Conservation (phyloP, 2,888 invertebrate genomes). For the Trachelus tabidus region DNA sequence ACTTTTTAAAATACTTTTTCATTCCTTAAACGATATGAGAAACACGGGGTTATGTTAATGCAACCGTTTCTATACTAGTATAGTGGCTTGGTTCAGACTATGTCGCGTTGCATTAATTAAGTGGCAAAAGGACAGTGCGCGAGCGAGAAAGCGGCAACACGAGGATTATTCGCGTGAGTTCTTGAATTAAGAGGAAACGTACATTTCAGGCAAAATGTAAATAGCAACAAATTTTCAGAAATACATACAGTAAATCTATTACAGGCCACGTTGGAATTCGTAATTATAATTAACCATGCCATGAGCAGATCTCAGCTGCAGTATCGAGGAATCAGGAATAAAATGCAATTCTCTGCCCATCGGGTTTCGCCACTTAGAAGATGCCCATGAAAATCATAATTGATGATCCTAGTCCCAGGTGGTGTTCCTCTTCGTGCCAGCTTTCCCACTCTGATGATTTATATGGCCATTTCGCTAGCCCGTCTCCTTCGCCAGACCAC, state of each 20-base stretch:
- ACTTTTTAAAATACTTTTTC: background rate
- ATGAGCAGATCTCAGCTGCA: background rate
- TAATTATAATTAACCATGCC: background rate
- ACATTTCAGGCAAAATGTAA: background rate
- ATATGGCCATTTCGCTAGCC: background rate
- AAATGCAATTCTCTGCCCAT: background rate
- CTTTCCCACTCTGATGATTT: constrained; percentile 3
- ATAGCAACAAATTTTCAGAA: background rate
- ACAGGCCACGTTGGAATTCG: background rate
- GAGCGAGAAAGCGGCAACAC: background rate
- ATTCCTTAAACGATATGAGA: background rate
- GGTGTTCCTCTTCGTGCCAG: background rate
- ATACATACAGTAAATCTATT: background rate
- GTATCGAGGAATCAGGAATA: background rate
- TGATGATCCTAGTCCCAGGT: constrained; percentile 5
- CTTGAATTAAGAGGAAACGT: background rate
- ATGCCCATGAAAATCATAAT: background rate
- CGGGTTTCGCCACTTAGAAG: background rate
- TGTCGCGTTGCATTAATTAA: background rate
- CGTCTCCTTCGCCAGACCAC: background rate
- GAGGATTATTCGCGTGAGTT: background rate
- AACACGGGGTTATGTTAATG: background rate
- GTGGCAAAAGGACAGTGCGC: background rate
- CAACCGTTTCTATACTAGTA: background rate
- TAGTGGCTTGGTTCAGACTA: background rate